phyloP scores from a whole-genome alignment of 2,113 vertebrate species.

The Tamias sibiricus region DNA sequence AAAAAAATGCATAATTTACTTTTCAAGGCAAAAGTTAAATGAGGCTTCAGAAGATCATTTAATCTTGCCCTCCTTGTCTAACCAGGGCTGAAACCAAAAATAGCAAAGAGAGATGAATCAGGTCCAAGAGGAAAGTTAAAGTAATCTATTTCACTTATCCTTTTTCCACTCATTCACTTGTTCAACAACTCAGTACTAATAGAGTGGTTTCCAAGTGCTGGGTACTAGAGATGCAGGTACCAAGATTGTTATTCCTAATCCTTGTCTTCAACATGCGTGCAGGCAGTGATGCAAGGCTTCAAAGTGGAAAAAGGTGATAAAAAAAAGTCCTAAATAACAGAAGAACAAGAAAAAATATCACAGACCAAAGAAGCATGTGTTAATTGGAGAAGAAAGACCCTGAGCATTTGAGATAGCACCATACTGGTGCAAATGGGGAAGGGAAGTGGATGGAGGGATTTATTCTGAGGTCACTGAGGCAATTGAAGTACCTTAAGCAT shows the following conservation, averaged over 20 bases:
- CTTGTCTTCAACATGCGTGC: background rate
- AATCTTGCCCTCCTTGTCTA: constrained; percentile 40
- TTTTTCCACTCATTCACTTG: background rate
- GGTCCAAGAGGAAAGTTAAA: background rate
- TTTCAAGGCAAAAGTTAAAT: constrained; percentile 52
- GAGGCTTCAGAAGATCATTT: constrained; percentile 43
- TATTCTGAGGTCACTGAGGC: background rate
- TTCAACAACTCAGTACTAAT: background rate
- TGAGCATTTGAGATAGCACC: background rate
- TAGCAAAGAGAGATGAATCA: background rate
- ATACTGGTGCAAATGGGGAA: rapidly evolving
- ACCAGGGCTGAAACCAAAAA: background rate
- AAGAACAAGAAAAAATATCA: background rate
- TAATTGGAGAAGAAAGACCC: background rate
- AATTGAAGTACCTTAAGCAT: background rate
- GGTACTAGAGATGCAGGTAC: background rate
- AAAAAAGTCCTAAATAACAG: background rate
- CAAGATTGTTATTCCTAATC: background rate
- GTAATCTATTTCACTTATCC: background rate
- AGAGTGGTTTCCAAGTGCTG: background rate
- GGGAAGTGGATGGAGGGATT: background rate
- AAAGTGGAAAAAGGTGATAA: too few relatives aligned
- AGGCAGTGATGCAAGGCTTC: background rate
- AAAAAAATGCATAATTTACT: constrained; percentile 37
- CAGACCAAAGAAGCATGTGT: background rate